Conservation (phyloP, 2,888 invertebrate species). For the Ormyrus rosae region DNA sequence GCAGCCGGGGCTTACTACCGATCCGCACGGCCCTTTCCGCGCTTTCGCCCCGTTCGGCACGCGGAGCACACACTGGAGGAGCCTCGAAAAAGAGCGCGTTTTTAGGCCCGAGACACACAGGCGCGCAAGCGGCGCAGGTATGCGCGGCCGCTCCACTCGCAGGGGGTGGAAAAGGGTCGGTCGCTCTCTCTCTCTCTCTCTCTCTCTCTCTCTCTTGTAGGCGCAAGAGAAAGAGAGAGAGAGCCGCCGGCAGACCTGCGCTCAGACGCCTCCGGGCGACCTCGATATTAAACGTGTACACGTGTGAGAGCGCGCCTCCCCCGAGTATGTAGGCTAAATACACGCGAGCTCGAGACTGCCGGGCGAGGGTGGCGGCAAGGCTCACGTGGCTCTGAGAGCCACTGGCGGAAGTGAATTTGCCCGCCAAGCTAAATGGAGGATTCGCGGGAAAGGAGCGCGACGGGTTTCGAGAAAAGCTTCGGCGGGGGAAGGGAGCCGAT, state of each 20-base stretch:
- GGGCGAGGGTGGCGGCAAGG: background rate
- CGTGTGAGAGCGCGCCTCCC: background rate
- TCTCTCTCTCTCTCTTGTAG: background rate
- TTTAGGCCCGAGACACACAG: slow-evolving; percentile 7
- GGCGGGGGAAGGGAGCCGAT: too few relatives aligned
- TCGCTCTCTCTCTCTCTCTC: background rate
- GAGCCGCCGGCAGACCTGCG: slow-evolving; percentile 45
- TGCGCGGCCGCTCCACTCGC: background rate
- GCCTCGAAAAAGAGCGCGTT: slow-evolving; percentile 9
- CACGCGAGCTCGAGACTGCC: background rate
- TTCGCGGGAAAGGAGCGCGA: too few relatives aligned
- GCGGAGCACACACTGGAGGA: background rate
- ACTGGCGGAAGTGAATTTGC: slow-evolving; percentile 46
- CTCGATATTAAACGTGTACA: slow-evolving; percentile 27
- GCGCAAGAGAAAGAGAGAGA: background rate
- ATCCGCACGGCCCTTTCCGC: background rate
- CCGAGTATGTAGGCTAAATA: slow-evolving; percentile 35
- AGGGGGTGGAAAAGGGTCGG: background rate
- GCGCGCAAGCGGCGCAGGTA: slow-evolving; percentile 5
- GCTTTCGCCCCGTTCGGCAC: too few relatives aligned
- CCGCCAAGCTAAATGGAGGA: slow-evolving; percentile 26
- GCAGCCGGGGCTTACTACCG: background rate
- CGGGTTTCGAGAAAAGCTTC: too few relatives aligned
- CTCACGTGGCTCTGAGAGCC: background rate
- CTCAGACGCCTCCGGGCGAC: slow-evolving; percentile 40